Evolutionary conservation across 2,888 invertebrate species (phyloP).

Genomic region (Thera obeliscata): DNA sequence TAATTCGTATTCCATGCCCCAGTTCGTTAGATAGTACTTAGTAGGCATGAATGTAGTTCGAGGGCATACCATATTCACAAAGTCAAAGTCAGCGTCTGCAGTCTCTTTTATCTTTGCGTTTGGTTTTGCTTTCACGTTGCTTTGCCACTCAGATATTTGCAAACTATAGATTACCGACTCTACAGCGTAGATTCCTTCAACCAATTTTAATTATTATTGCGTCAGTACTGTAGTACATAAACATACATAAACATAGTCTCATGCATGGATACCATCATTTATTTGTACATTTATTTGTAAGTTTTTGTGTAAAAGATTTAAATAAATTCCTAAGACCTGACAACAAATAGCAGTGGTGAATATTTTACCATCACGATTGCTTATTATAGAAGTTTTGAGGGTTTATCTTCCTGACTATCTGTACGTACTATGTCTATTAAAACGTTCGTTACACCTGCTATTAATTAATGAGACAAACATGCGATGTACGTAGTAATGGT

Average conservation of each 20-base stretch:
- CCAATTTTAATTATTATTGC: neutral
- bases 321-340: no score
- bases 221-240: no score
- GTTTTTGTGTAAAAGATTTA: no score
- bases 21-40: neutral
- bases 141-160: constrained; percentile 5
- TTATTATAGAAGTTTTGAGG: no score
- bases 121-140: constrained; percentile 1
- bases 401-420: neutral
- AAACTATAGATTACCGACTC: neutral
- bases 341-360: no score
- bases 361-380: no score
- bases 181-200: neutral
- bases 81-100: neutral
- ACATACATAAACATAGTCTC: no score
- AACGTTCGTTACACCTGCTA: neutral
- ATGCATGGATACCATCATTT: no score
- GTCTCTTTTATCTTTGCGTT: constrained; percentile 5
- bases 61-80: constrained; percentile 3
- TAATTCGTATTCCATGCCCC: neutral
- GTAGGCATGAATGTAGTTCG: neutral
- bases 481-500: neutral
- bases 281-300: no score
- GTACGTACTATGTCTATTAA: no score
- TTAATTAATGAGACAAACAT: neutral